These are phyloP conservation scores for Eupleurogrammus muticus DNA, from an alignment of 2,797 vertebrate species.

Conservation along the genomic window DNA sequence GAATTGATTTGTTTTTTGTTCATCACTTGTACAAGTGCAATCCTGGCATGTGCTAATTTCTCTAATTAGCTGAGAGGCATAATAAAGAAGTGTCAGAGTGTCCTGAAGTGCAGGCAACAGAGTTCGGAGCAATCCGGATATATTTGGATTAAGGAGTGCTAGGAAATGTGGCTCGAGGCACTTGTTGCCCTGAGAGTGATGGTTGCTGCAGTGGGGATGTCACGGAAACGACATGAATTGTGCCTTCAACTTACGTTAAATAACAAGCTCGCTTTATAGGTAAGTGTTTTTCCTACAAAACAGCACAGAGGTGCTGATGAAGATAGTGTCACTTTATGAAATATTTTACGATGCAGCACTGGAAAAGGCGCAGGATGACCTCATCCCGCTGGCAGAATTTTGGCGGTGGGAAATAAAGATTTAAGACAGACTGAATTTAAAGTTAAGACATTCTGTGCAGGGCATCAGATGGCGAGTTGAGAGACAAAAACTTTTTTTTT, in stretches of 20 bases:
- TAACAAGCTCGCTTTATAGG: conserved; percentile 14
- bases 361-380: conserved; percentile 28
- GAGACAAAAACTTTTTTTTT: conserved; percentile 58
- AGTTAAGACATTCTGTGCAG: conserved; percentile 34
- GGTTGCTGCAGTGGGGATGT: conserved; percentile 11
- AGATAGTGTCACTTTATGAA: conserved; percentile 26
- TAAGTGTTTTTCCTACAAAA: conserved; percentile 17
- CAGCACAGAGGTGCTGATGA: neutral
- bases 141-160: conserved; percentile 11
- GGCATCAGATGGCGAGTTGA: conserved; percentile 44
- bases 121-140: conserved; percentile 8
- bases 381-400: conserved; percentile 13
- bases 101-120: conserved; percentile 7
- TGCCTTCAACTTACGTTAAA: conserved; percentile 5
- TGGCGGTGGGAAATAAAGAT: conserved; percentile 16
- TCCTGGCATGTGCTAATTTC: conserved; percentile 26
- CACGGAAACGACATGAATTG: conserved; percentile 1
- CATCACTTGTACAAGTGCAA: conserved; percentile 25
- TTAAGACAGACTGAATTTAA: conserved; percentile 18
- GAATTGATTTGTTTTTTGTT: conserved; percentile 26
- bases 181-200: neutral
- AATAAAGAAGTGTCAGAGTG: conserved; percentile 15
- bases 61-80: conserved; percentile 45
- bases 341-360: conserved; percentile 11
- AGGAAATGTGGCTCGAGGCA: neutral